Conservation (phyloP, 2,113 vertebrate species). For the Proterorhinus semilunaris region DNA sequence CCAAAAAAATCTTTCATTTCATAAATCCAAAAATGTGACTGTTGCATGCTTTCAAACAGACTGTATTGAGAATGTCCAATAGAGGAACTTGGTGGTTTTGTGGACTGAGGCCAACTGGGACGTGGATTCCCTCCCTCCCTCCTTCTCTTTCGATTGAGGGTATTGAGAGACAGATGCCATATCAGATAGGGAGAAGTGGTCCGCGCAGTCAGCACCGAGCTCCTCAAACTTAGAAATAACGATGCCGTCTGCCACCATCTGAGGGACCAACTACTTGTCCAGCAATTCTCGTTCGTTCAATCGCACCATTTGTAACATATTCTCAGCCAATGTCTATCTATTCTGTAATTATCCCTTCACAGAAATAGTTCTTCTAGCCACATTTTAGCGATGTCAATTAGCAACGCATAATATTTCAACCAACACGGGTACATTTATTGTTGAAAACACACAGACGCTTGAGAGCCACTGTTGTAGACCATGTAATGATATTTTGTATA, state of each 20-base stretch:
- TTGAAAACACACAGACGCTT: neutral
- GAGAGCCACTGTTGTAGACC: too few species aligned
- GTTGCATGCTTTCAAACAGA: slow-evolving; percentile 1
- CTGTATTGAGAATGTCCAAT: neutral
- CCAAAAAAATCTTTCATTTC: neutral
- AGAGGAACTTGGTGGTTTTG: slow-evolving; percentile 16
- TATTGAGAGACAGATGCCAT: slow-evolving; percentile 46
- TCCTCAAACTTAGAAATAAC: slow-evolving; percentile 62
- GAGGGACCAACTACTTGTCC: slow-evolving; percentile 20
- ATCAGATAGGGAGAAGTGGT: slow-evolving; percentile 34
- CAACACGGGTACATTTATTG: neutral
- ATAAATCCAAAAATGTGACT: neutral
- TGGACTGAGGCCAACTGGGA: slow-evolving; percentile 45
- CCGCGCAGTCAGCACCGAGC: slow-evolving; percentile 38
- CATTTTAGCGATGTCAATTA: neutral
- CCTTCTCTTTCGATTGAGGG: slow-evolving; percentile 11
- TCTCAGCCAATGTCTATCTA: neutral
- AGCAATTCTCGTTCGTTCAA: neutral
- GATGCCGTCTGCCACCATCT: slow-evolving; percentile 54
- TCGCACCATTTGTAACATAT: neutral
- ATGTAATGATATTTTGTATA: too few species aligned
- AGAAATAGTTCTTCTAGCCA: slow-evolving; percentile 8
- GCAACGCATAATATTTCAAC: neutral
- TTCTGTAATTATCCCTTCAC: neutral
- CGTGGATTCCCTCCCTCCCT: neutral